These are phyloP conservation scores for Mormyrus proboscirostris DNA, from an alignment of 2,797 vertebrate species.

Conservation along the genomic window DNA sequence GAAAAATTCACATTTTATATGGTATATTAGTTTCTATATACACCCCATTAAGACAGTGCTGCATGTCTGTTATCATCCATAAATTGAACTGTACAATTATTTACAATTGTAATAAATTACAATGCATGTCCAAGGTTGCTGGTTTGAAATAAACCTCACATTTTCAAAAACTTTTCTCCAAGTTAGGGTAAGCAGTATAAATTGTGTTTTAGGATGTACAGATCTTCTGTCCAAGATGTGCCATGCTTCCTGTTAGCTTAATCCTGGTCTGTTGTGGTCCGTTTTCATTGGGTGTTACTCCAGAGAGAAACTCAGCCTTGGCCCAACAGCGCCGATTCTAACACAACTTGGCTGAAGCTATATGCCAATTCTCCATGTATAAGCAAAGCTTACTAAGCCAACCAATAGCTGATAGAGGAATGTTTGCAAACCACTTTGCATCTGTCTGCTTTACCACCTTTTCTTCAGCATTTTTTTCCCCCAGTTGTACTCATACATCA, in stretches of 20 bases:
- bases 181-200: background rate
- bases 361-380: background rate
- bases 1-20: background rate
- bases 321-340: background rate
- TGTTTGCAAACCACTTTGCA: background rate
- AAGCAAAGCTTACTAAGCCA: background rate
- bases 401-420: background rate
- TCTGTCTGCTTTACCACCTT: background rate
- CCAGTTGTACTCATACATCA: background rate
- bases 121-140: background rate
- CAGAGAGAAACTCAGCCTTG: background rate
- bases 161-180: background rate
- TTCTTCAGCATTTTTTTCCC: constrained; percentile 22
- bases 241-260: background rate
- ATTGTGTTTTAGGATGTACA: background rate
- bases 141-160: background rate
- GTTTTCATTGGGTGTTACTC: background rate
- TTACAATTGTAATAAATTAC: background rate
- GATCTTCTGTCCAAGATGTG: background rate
- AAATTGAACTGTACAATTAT: background rate
- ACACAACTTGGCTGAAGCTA: background rate
- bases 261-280: background rate
- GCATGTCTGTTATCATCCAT: background rate
- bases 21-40: background rate
- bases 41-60: background rate